These are phyloP conservation scores for Dromiciops gliroides DNA, from an alignment of 2,113 vertebrate species.

Conservation along the genomic window DNA sequence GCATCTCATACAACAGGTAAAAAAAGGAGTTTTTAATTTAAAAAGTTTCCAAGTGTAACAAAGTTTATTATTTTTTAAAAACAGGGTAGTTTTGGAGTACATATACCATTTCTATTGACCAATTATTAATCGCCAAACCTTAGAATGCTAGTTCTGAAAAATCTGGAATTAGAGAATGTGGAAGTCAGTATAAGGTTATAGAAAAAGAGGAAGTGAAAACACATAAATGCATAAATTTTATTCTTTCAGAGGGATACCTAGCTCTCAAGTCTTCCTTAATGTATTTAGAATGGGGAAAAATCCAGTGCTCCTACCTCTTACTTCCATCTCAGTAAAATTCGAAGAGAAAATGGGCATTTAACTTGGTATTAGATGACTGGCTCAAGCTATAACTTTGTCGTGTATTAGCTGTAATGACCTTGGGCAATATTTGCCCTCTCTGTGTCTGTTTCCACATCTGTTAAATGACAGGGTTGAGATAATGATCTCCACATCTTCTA, in stretches of 20 bases:
- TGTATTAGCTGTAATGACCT: background rate
- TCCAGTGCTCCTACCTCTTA: background rate
- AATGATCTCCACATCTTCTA: background rate
- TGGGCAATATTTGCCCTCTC: background rate
- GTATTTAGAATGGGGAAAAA: conserved; percentile 35
- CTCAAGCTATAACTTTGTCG: background rate
- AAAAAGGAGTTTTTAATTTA: conserved; percentile 15
- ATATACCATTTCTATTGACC: background rate
- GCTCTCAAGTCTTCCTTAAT: background rate
- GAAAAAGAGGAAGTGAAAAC: background rate
- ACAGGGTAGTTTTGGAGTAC: background rate
- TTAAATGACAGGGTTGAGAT: background rate
- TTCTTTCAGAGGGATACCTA: conserved; percentile 26
- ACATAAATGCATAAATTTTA: background rate
- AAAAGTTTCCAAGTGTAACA: conserved; percentile 22
- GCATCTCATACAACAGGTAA: conserved; percentile 98
- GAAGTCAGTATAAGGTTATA: background rate
- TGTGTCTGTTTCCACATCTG: background rate
- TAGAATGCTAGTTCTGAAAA: background rate
- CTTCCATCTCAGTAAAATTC: background rate
- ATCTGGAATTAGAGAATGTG: background rate
- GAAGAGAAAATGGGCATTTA: background rate
- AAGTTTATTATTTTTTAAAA: conserved; percentile 11
- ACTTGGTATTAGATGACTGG: background rate
- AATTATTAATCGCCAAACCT: conserved; percentile 12